Base-by-base conservation (phyloP, 2,888 invertebrate genomes). In the Lamproptera curius region DNA sequence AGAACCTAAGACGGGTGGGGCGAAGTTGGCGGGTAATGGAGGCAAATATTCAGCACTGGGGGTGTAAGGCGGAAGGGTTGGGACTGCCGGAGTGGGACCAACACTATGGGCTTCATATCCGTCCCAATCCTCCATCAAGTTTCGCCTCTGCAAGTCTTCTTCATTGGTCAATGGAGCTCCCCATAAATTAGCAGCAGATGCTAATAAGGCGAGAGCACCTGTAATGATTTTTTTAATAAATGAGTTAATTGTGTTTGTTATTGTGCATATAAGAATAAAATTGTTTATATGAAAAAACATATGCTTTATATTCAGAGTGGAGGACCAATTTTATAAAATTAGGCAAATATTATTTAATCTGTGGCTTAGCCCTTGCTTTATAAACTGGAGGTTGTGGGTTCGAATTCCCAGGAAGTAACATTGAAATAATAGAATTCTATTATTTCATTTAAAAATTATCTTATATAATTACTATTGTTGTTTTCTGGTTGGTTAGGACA, bases 141-240 rank as follows among this genome's bases (percentile, higher is more conserved):
- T 90, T 46, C 90, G 75, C 57, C 88, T 73, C 57, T 88, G 88
- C 26, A 86, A 63, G 47, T 86, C 86, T 40, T 89, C 88, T 17
- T 83, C 79, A 31, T 70, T 74, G 1, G 87, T 71, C 28, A 89
- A 62, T 34, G 90, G 89, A 51, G 89, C 89, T 54, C 90, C 87
- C 73, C 93, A 89, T 36, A 93, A 76, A 62, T 92, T 93, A 56
- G 92, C 92, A 14, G 93, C 92, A 10, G 93, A 91, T 4, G 92
- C 93, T 58, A 93, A 67, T 40, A 93, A 82, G 33, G 93, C 90
- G 39, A 92, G 76, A 35, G 90, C 91, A 62, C 93, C 93, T 88
- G 88, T 10, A 87, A 82, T 55, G 20, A 36, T 23, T 36, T 47
- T 35, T 16, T n/a, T n/a, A n/a, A 17, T 17, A 13, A 8, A 42